Percentiles rank a stretch among this genome's conserved stretches.
Evolutionary conservation across 1,140 invertebrate genomes (phyloP).

Genomic region (Macrobrachium nipponense): DNA sequence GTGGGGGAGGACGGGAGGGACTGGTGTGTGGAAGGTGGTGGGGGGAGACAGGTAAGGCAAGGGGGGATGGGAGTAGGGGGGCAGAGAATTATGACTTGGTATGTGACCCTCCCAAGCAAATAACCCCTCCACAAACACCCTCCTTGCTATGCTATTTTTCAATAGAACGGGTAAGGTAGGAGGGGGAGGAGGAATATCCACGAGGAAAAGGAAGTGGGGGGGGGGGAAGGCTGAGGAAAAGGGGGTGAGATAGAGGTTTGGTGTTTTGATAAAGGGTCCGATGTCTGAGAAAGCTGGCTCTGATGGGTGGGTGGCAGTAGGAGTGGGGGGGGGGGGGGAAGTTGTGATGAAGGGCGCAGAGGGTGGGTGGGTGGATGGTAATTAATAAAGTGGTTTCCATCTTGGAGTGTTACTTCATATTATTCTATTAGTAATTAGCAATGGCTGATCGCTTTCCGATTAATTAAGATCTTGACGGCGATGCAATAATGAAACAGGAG

Average conservation of each 20-base stretch:
- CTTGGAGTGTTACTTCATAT: too few species aligned
- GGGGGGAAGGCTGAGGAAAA: background rate
- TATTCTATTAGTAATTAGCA: too few species aligned
- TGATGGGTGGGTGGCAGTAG: background rate
- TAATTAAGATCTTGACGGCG: too few species aligned
- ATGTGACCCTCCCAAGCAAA: background rate
- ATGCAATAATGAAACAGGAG: too few species aligned
- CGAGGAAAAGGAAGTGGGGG: background rate
- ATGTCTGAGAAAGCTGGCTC: background rate
- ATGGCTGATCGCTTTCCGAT: background rate
- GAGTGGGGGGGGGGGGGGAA: background rate
- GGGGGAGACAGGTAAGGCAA: too few species aligned
- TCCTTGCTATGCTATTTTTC: background rate
- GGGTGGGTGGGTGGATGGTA: background rate
- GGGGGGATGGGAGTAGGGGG: too few species aligned
- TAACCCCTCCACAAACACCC: too few species aligned
- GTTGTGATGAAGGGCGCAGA: background rate
- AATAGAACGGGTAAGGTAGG: background rate
- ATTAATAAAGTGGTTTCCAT: background rate
- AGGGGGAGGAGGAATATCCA: background rate
- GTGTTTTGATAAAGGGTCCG: background rate
- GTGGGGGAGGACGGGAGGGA: too few species aligned
- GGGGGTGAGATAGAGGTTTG: background rate
- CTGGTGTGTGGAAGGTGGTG: too few species aligned
- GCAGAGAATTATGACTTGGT: background rate